Conservation (phyloP, 2,888 invertebrate species). For the Ornithoptera alexandrae region DNA sequence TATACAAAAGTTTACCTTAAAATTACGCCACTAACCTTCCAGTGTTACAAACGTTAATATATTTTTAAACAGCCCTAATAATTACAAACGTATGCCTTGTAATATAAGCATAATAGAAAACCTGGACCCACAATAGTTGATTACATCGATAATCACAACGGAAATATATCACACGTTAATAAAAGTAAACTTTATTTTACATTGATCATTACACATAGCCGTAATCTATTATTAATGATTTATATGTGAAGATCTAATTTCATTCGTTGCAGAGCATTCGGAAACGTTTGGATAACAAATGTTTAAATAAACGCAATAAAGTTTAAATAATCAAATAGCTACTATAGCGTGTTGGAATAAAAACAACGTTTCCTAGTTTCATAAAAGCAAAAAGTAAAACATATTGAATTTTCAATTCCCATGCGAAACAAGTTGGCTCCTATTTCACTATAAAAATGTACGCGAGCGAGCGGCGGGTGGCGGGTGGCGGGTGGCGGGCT, state of each 20-base stretch:
- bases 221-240: too few relatives aligned
- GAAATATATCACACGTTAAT: too few relatives aligned
- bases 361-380: neutral
- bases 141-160: too few relatives aligned
- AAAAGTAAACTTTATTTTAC: too few relatives aligned
- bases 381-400: neutral
- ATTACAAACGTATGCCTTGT: neutral
- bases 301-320: neutral
- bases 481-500: conserved; percentile 2
- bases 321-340: neutral
- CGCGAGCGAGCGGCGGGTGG: conserved; percentile 3
- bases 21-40: neutral
- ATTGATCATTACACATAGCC: too few relatives aligned
- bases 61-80: neutral
- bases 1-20: neutral
- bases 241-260: too few relatives aligned
- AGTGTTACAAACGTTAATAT: neutral
- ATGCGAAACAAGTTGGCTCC: conserved; percentile 13
- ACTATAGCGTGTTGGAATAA: neutral
- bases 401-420: conserved; percentile 15
- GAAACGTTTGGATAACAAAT: neutral
- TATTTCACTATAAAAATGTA: conserved; percentile 15
- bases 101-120: too few relatives aligned
- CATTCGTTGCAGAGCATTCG: too few relatives aligned
- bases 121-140: too few relatives aligned